Evolutionary conservation across 2,888 invertebrate genomes (phyloP).

Genomic region (Lutraria lutraria): DNA sequence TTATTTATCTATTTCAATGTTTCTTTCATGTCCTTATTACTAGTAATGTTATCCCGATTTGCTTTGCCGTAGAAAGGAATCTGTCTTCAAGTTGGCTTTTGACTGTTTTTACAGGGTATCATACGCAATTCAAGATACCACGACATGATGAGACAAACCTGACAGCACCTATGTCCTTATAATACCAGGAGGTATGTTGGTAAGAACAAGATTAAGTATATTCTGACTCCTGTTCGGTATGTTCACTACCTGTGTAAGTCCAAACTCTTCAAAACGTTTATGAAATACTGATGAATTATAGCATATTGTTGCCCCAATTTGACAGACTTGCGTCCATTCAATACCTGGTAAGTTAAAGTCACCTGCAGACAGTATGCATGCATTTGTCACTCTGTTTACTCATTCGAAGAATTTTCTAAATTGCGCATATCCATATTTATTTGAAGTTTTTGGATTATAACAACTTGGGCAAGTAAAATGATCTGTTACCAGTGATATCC

Average conservation of each 20-base stretch:
- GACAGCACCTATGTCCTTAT: slow-evolving; percentile 42
- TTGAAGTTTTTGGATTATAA: slow-evolving; percentile 40
- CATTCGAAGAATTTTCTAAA: slow-evolving; percentile 19
- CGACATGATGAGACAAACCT: slow-evolving; percentile 62
- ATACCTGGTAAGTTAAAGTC: slow-evolving; percentile 49
- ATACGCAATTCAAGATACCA: slow-evolving; percentile 40
- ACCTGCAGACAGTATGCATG: slow-evolving; percentile 29
- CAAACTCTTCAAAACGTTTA: slow-evolving; percentile 42
- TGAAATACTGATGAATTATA: slow-evolving; percentile 38
- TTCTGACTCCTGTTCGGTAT: slow-evolving; percentile 45
- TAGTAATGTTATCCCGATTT: slow-evolving; percentile 43
- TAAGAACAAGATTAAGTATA: slow-evolving; percentile 46
- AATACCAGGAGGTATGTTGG: slow-evolving; percentile 39
- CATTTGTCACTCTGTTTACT: background rate
- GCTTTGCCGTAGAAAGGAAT: slow-evolving; percentile 55
- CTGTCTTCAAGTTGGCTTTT: slow-evolving; percentile 36
- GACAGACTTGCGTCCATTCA: slow-evolving; percentile 36
- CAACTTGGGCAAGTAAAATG: slow-evolving; percentile 29
- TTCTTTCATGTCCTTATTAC: background rate
- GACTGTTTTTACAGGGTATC: slow-evolving; percentile 10
- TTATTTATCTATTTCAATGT: background rate
- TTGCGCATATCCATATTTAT: slow-evolving; percentile 4
- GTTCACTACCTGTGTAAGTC: slow-evolving; percentile 38
- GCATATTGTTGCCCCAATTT: slow-evolving; percentile 28
- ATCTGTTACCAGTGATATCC: slow-evolving; percentile 28